Evolutionary conservation across 2,888 invertebrate genomes (phyloP).

Genomic region (Eumacrocentrus americanus): DNA sequence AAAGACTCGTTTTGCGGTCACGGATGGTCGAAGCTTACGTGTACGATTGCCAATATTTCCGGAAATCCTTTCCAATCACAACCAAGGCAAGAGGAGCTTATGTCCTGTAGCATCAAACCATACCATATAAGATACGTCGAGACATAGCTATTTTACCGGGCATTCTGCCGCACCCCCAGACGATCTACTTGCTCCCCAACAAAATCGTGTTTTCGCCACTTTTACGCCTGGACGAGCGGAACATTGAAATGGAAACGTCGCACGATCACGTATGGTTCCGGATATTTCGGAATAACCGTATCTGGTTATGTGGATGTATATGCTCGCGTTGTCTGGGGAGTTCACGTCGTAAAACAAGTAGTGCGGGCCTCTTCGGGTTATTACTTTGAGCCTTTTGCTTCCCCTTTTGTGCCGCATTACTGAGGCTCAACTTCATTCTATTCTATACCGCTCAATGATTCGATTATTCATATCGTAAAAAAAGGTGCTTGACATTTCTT

Average conservation of each 20-base stretch:
- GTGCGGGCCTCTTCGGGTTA: constrained; percentile 35
- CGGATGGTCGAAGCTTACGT: constrained; percentile 17
- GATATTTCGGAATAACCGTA: constrained; percentile 54
- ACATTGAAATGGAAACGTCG: constrained; percentile 58
- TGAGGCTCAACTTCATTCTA: background rate
- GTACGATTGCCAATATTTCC: constrained; percentile 33
- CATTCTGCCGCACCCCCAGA: background rate
- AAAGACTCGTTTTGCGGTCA: constrained; percentile 14
- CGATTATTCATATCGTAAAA: constrained; percentile 5
- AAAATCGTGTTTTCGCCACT: constrained; percentile 52
- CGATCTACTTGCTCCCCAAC: constrained; percentile 22
- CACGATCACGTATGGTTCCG: constrained; percentile 49
- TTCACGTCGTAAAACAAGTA: constrained; percentile 28
- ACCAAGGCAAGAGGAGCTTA: constrained; percentile 16
- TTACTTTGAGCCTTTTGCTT: constrained; percentile 23
- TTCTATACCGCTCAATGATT: background rate
- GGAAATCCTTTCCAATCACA: constrained; percentile 39
- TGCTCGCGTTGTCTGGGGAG: background rate
- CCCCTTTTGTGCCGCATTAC: background rate
- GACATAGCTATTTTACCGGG: constrained; percentile 6
- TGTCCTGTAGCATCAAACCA: constrained; percentile 28
- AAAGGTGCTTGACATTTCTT: background rate
- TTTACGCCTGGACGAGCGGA: constrained; percentile 55
- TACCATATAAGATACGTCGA: constrained; percentile 12
- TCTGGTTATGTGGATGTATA: constrained; percentile 45